Percentiles rank a stretch among this genome's conserved stretches.
Conservation (phyloP, 2,113 vertebrate genomes). For the Bettongia penicillata region DNA sequence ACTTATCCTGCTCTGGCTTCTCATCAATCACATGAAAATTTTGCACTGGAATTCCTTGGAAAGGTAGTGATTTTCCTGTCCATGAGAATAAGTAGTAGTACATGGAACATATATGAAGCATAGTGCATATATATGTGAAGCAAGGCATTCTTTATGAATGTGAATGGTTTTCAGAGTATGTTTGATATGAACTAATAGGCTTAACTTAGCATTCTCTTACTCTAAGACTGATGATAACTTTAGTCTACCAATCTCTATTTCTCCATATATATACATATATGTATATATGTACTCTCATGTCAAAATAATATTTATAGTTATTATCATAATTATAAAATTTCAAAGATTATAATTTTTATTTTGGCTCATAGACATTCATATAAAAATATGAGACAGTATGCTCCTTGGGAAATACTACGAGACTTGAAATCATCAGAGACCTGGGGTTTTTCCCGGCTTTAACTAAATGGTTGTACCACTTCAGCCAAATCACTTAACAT, state of each 20-base stretch:
- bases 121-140: neutral
- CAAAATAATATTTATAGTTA: no score
- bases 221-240: neutral
- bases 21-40: neutral
- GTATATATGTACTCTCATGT: no score
- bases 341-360: no score
- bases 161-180: neutral
- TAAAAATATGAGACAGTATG: no score
- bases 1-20: neutral
- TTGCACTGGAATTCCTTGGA: conserved; percentile 16
- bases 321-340: no score
- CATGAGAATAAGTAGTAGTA: conserved; percentile 2
- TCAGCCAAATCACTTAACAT: no score
- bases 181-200: neutral
- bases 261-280: no score
- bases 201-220: neutral
- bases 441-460: no score
- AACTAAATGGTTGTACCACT: no score
- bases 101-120: neutral
- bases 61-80: neutral
- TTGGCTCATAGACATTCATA: no score
- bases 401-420: no score
- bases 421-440: no score
- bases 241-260: neutral
- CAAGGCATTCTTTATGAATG: neutral